These are phyloP conservation scores for Eolophus roseicapilla DNA, from an alignment of 2,113 vertebrate species.

Conservation along the genomic window DNA sequence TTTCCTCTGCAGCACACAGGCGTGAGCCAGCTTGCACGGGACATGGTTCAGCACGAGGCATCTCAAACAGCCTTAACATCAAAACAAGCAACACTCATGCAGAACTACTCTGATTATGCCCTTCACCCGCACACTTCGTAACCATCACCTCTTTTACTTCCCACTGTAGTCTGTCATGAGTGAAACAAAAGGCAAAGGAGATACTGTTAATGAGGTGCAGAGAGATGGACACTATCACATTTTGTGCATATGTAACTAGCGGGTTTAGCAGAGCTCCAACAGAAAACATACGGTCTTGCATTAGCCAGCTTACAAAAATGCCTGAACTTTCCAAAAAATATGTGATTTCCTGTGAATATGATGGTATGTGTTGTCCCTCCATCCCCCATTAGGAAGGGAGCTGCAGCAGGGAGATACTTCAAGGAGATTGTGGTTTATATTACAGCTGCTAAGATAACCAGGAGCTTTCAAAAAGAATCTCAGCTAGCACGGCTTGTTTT, in stretches of 20 bases:
- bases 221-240: neutral
- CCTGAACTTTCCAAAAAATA: neutral
- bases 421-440: slow-evolving; percentile 43
- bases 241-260: neutral
- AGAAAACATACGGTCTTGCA: neutral
- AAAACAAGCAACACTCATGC: slow-evolving; percentile 33
- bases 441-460: slow-evolving; percentile 67
- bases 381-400: neutral
- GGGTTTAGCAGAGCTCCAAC: neutral
- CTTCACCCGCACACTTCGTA: slow-evolving; percentile 26
- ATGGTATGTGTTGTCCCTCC: neutral
- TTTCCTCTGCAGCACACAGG: neutral
- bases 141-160: slow-evolving; percentile 24
- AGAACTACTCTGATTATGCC: neutral
- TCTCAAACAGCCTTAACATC: neutral
- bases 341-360: neutral
- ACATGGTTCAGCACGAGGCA: neutral
- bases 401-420: slow-evolving; percentile 10
- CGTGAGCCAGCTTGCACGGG: neutral
- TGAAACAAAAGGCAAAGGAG: slow-evolving; percentile 2
- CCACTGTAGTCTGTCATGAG: neutral
- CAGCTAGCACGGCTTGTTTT: neutral
- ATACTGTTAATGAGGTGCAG: neutral
- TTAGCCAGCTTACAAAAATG: neutral
- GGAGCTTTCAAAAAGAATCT: slow-evolving; percentile 62